Conservation (phyloP, 23 tunicate genomes). For the Phallusia fumigata region DNA sequence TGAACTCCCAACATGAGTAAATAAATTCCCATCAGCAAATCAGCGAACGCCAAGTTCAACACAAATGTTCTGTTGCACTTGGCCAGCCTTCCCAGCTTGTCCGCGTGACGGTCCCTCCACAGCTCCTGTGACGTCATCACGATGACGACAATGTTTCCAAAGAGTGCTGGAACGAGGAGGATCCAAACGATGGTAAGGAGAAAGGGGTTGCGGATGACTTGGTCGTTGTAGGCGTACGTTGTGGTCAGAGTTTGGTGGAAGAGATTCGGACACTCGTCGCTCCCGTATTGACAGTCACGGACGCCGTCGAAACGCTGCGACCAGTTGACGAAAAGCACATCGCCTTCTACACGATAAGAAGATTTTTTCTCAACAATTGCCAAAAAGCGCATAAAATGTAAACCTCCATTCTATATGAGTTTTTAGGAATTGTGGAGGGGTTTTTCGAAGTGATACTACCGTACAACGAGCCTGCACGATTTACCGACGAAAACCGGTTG, state of each 20-base stretch:
- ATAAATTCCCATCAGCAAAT: constrained; percentile 85
- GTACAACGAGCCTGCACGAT: too few relatives aligned
- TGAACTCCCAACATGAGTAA: constrained; percentile 44
- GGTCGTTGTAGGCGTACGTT: constrained; percentile 21
- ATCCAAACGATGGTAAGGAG: constrained; percentile 52
- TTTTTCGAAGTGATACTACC: too few relatives aligned
- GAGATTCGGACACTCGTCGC: constrained; percentile 69
- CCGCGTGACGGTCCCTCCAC: constrained; percentile 48
- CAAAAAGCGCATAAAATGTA: too few relatives aligned
- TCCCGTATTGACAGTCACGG: constrained; percentile 56
- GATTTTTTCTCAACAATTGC: too few relatives aligned
- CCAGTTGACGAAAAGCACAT: constrained; percentile 35
- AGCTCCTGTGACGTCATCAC: constrained; percentile 48
- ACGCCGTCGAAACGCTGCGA: constrained; percentile 36
- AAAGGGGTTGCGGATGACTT: constrained; percentile 51
- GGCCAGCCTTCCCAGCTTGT: constrained; percentile 73
- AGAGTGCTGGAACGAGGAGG: constrained; percentile 45
- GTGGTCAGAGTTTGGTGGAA: constrained; percentile 5
- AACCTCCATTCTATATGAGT: too few relatives aligned
- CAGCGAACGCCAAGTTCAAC: constrained; percentile 67
- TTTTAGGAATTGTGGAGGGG: too few relatives aligned
- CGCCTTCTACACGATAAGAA: constrained; percentile 23
- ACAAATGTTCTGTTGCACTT: constrained; percentile 86
- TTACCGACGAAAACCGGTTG: too few relatives aligned
- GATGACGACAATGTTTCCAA: constrained; percentile 67